Percentiles rank a stretch among this genome's conserved stretches.
phyloP scores from a whole-genome alignment of 2,797 vertebrate genomes.

The Menidia menidia region DNA sequence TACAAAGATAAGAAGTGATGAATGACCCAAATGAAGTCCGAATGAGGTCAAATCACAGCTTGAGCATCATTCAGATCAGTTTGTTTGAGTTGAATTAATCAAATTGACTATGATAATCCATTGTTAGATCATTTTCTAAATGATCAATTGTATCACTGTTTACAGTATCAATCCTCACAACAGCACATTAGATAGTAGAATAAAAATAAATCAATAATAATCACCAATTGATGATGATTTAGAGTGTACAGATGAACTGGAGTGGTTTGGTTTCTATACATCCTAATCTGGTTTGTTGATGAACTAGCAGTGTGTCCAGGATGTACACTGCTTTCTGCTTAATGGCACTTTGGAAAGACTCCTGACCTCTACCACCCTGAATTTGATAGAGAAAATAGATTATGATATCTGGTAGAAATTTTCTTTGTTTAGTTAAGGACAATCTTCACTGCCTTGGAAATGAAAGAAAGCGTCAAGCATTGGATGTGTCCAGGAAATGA shows the following conservation, averaged over 20 bases:
- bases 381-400: no score
- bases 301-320: no score
- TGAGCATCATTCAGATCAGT: conserved; percentile 71
- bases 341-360: no score
- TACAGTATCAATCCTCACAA: conserved; percentile 16
- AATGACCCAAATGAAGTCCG: conserved; percentile 65
- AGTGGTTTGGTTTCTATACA: not conserved
- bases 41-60: conserved; percentile 77
- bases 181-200: conserved; percentile 19
- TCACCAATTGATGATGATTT: conserved; percentile 11
- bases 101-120: conserved; percentile 46
- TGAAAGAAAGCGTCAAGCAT: conserved; percentile 29
- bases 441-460: conserved; percentile 5
- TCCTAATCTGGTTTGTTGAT: not conserved
- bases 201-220: conserved; percentile 1
- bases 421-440: conserved; percentile 6
- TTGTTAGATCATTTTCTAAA: conserved; percentile 72
- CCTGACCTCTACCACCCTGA: no score
- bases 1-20: conserved; percentile 78
- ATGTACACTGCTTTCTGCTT: no score
- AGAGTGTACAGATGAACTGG: not conserved
- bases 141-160: conserved; percentile 63
- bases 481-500: conserved; percentile 10
- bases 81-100: no score
- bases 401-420: not conserved